Evolutionary conservation across 2,888 invertebrate species (phyloP), one percentile per base, ranked within the genome.

Genomic region (Spialia ferax): DNA sequence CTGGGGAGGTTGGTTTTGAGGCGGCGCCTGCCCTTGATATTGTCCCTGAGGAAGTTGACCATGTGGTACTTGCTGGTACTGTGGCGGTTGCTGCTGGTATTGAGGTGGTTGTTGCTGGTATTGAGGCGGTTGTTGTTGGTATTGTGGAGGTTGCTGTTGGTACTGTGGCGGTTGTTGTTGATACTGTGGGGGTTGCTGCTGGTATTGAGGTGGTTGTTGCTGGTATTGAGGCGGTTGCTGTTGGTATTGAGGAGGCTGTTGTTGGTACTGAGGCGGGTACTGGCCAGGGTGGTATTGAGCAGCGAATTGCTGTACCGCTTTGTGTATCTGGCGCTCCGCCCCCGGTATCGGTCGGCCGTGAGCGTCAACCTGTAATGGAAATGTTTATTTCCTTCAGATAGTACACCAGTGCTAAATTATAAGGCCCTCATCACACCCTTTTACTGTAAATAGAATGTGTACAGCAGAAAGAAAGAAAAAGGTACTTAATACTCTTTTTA

Each of bases 281-380:
- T 72, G 75, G 2, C 26, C 23, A 1, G 67, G 68, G 5, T 72
- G 72, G 26, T 72, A 83, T 64, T 83, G 82, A 62, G 82, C 82
- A 11, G 80, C 77, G n/a, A 82, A 79, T 72, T 75, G 78, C 45
- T 86, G 84, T 10, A 85, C 81, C 1, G 88, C 88, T 71, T 87
- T 88, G 29, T 89, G 85, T 32, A 91, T 84, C 73, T 94, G 91
- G 70, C 89, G 89, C 63, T 90, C 84, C 0, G 89, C 85, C 6
- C 91, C 91, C 1, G 93, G 90, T 2, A 91, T 63, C 0, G 91
- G 89, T 7, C 85, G 85, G 10, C 92, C 92, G 67, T 91, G 86
- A 11, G 85, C 86, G 73, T 90, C 92, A 69, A 93, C 84, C 93
- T 93, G 2, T 35, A 35, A 35, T 3, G 13, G 72, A 13, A 70